Evolutionary conservation across 2,113 vertebrate species (phyloP).

Genomic region (Gobiocypris rarus): DNA sequence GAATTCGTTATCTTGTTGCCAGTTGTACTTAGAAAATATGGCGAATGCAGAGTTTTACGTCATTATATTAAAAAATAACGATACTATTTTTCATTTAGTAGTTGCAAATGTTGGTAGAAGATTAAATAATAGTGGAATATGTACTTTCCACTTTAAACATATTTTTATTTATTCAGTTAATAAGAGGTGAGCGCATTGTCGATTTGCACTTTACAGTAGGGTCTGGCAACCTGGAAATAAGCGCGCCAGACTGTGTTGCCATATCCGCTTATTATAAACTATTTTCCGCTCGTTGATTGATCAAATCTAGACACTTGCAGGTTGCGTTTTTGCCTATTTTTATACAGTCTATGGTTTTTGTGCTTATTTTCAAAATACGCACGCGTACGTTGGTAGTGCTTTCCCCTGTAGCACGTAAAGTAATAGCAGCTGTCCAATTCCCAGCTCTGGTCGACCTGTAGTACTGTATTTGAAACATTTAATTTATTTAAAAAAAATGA

Average conservation of each 20-base stretch:
- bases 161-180: background rate
- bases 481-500: background rate
- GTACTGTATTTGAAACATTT: background rate
- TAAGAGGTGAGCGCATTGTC: background rate
- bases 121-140: background rate
- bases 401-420: background rate
- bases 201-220: too few relatives aligned
- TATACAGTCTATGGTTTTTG: too few relatives aligned
- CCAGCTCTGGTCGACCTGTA: too few relatives aligned
- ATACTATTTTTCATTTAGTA: background rate
- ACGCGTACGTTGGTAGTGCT: background rate
- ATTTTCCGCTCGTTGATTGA: background rate
- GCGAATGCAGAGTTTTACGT: background rate
- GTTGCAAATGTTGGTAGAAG: too few relatives aligned
- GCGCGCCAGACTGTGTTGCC: slow-evolving; percentile 50
- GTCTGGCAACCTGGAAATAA: slow-evolving; percentile 57
- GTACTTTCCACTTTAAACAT: background rate
- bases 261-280: background rate
- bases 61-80: background rate
- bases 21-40: background rate
- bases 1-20: slow-evolving; percentile 52
- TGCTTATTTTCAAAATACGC: too few relatives aligned
- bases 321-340: background rate
- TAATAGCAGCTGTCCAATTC: too few relatives aligned
- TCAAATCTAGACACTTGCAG: background rate